Evolutionary conservation across 2,888 invertebrate genomes (phyloP).

Genomic region (Chalcis sispes): DNA sequence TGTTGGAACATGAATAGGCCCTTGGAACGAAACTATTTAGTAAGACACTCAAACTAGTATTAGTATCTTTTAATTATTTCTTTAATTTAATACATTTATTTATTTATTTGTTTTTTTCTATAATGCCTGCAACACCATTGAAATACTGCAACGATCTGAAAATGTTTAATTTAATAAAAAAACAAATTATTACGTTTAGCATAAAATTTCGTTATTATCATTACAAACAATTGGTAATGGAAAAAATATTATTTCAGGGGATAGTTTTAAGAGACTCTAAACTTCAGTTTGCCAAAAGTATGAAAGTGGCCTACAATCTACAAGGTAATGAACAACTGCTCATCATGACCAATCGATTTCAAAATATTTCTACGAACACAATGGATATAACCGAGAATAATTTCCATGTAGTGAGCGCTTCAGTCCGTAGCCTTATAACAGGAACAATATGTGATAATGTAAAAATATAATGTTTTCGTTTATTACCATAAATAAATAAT

Average conservation of each 20-base stretch:
- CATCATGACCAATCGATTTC: conserved; percentile 83
- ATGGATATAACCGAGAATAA: conserved; percentile 79
- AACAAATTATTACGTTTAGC: no score
- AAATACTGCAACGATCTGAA: no score
- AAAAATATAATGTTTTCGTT: not conserved
- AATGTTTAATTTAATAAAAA: no score
- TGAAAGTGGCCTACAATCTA: conserved; percentile 80
- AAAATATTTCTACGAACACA: conserved; percentile 81
- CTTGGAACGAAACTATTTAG: conserved; percentile 54
- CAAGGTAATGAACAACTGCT: conserved; percentile 80
- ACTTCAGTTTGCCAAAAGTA: conserved; percentile 85
- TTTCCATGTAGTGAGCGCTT: conserved; percentile 81
- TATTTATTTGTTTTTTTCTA: no score
- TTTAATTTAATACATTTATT: no score
- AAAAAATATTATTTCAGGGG: conserved; percentile 36
- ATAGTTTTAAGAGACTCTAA: conserved; percentile 74
- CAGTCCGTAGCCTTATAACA: not conserved
- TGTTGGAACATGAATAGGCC: conserved; percentile 71
- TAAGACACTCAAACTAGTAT: conserved; percentile 23
- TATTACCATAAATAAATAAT: no score
- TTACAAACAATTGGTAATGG: not conserved
- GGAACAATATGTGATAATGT: conserved; percentile 27
- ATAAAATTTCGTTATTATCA: no score
- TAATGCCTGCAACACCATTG: no score
- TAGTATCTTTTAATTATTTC: not conserved